Conservation (phyloP, 2,888 invertebrate species). For the Chrysodeixis includens region DNA sequence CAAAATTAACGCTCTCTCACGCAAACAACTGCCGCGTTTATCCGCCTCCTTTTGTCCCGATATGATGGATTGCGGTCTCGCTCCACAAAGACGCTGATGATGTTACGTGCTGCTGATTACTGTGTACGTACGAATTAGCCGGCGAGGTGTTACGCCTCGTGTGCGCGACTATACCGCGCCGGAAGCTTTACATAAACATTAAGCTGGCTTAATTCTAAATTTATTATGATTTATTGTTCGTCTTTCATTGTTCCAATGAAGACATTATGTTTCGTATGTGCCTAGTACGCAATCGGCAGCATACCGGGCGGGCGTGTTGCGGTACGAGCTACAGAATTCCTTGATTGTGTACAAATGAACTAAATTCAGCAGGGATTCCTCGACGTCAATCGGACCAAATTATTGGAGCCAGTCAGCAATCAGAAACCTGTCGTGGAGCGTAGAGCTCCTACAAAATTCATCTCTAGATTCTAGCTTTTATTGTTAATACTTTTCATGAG, state of each 20-base stretch:
- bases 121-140: constrained; percentile 80
- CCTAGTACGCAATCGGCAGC: constrained; percentile 17
- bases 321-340: constrained; percentile 51
- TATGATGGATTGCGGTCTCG: constrained; percentile 87
- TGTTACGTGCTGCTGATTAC: constrained; percentile 83
- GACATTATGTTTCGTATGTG: constrained; percentile 56
- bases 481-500: constrained; percentile 11
- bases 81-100: constrained; percentile 82
- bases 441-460: constrained; percentile 65
- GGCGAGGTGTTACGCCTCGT: constrained; percentile 70
- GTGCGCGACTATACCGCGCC: constrained; percentile 65
- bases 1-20: constrained; percentile 87
- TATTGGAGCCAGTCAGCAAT: constrained; percentile 72
- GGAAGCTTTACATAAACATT: constrained; percentile 77
- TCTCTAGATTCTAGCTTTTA: constrained; percentile 36
- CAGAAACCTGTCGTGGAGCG: constrained; percentile 68
- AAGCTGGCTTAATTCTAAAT: constrained; percentile 74
- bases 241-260: constrained; percentile 67
- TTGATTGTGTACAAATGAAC: constrained; percentile 67
- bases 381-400: constrained; percentile 73
- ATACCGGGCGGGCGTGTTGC: constrained; percentile 24
- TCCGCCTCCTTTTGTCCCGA: constrained; percentile 84
- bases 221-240: constrained; percentile 80
- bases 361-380: constrained; percentile 65
- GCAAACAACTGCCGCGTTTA: constrained; percentile 83